Evolutionary conservation across 2,888 invertebrate species (phyloP).

Genomic region (Atherix ibis): DNA sequence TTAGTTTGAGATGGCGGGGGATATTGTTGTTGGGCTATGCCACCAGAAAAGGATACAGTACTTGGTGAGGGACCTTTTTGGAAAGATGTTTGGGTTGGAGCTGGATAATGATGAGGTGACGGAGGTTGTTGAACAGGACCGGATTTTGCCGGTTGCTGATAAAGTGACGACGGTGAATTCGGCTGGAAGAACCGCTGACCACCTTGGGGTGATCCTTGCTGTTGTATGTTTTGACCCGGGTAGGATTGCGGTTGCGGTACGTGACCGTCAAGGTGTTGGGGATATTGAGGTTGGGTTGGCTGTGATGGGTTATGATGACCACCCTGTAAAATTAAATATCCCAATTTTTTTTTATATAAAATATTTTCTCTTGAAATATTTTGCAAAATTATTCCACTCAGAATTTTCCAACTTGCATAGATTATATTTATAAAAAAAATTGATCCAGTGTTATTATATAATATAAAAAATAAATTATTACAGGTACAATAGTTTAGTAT

Average conservation of each 20-base stretch:
- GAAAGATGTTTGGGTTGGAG: slow-evolving; percentile 3
- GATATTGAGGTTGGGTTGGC: slow-evolving; percentile 7
- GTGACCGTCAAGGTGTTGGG: too few species aligned
- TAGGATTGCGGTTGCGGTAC: slow-evolving; percentile 12
- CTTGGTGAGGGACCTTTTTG: slow-evolving; percentile 3
- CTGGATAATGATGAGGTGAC: neutral
- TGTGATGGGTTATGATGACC: slow-evolving; percentile 7
- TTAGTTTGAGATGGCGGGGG: neutral
- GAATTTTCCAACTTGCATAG: too few species aligned
- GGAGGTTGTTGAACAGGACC: too few species aligned
- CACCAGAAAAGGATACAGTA: slow-evolving; percentile 13
- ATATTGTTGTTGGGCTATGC: slow-evolving; percentile 6
- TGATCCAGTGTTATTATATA: too few species aligned
- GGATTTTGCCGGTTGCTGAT: slow-evolving; percentile 5
- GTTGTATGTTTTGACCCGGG: neutral
- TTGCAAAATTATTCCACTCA: too few species aligned
- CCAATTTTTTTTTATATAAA: too few species aligned
- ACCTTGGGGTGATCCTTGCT: too few species aligned
- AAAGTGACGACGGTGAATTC: neutral
- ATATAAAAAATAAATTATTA: too few species aligned
- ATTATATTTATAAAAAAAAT: too few species aligned
- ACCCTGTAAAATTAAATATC: slow-evolving; percentile 5
- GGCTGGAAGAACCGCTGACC: neutral
- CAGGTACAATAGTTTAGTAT: too few species aligned
- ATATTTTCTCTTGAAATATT: too few species aligned